Conservation (phyloP, 2,797 vertebrate species). For the Phrynocephalus guinanensis region DNA sequence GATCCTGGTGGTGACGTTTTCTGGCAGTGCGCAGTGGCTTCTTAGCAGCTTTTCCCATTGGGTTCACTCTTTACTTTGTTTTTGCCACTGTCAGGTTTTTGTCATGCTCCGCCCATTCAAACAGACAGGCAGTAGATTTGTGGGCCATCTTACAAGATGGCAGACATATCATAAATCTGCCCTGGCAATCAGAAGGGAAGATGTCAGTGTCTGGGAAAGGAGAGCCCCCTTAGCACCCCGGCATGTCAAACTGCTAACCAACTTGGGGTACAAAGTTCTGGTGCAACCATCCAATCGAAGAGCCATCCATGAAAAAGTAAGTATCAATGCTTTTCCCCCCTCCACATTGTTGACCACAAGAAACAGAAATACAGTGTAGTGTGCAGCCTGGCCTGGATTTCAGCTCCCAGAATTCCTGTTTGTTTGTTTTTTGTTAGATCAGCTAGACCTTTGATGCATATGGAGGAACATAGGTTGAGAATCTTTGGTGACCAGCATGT, state of each 20-base stretch:
- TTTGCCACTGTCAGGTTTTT: conserved; percentile 71
- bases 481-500: too few relatives aligned
- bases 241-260: conserved; percentile 90
- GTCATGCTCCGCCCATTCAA: conserved; percentile 85
- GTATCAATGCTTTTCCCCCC: neutral
- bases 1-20: conserved; percentile 35
- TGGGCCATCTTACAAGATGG: conserved; percentile 66
- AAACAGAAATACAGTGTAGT: neutral
- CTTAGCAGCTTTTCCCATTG: neutral
- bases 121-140: conserved; percentile 64
- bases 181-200: conserved; percentile 92
- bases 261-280: conserved; percentile 92
- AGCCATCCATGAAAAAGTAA: conserved; percentile 93
- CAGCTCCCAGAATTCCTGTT: too few relatives aligned
- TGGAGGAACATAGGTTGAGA: neutral
- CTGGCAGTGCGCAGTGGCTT: neutral
- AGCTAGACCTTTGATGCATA: too few relatives aligned
- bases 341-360: neutral
- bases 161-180: conserved; percentile 81
- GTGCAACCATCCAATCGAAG: conserved; percentile 95
- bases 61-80: conserved; percentile 48
- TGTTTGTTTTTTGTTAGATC: too few relatives aligned
- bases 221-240: conserved; percentile 93
- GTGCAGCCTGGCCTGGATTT: neutral
- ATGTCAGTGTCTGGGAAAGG: conserved; percentile 94